Evolutionary conservation across 1,140 invertebrate species (phyloP), one percentile per base, ranked within the genome.

Genomic region (Heliconius himera): DNA sequence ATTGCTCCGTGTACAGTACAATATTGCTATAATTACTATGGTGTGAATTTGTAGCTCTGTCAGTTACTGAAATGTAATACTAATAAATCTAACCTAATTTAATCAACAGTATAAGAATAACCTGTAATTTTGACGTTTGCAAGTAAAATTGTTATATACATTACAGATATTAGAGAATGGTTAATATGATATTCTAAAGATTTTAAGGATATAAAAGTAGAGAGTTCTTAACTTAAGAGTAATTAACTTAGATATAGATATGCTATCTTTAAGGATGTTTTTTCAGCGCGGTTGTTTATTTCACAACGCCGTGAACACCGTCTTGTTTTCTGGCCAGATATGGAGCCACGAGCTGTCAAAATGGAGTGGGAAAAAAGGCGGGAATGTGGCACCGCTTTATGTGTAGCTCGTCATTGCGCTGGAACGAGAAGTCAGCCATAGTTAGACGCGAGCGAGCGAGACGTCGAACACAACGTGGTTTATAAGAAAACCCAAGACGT

Each of bases 401-500:
- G 91, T 92, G 93, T 89, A 88, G 89, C 93, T 94, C 92, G 89
- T 94, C 91, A 93, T 93, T 89, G 92, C 91, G 92, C 74, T 81
- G 88, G 87, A 91, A 79, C 77, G 92, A 89, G 90, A 91, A 80
- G 72, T 75, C 29, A 66, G 73, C 77, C 81, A 81, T 74, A 36
- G 54, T 33, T 38, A 54, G 73, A 29, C 54, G 74, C 20, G 88
- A 76, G 73, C 85, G 88, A 94, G 80, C 74, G 87, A 86, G 93
- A 94, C 83, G 83, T 83, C 82, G 86, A 90, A 93, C 88, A 87
- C 91, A 91, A 90, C 91, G 93, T 90, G 92, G 93, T 93, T 94
- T 94, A 94, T 94, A 94, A 94, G 93, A 94, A 93, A 94, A 94
- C 93, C 92, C 90, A 94, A 94, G 93, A 94, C 91, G 93, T 90